Conservation (phyloP, 2,797 vertebrate species). For the Sebastes variabilis region DNA sequence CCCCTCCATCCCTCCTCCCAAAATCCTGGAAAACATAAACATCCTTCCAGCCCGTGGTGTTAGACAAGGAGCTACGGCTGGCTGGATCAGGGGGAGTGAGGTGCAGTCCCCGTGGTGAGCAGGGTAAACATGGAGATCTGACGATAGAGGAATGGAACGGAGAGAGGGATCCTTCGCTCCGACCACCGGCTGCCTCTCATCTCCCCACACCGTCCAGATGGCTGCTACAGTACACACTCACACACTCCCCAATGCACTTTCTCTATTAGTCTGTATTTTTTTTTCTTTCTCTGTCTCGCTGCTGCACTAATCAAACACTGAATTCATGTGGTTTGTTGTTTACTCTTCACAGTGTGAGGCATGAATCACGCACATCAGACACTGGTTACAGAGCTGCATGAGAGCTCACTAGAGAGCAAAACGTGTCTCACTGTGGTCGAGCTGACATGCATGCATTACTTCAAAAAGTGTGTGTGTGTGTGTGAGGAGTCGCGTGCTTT, state of each 20-base stretch:
- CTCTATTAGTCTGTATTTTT: constrained; percentile 7
- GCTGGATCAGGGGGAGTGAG: constrained; percentile 41
- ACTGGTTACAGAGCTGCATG: constrained; percentile 15
- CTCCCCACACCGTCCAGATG: constrained; percentile 63
- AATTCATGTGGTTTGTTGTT: constrained; percentile 59
- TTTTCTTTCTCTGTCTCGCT: constrained; percentile 10
- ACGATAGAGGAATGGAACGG: constrained; percentile 61
- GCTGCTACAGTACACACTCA: constrained; percentile 29
- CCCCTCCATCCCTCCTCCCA: background rate
- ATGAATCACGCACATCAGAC: constrained; percentile 47
- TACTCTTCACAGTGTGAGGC: constrained; percentile 35
- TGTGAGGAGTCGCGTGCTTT: background rate
- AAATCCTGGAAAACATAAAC: constrained; percentile 64
- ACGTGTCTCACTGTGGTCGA: constrained; percentile 4
- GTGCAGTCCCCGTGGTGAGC: constrained; percentile 52
- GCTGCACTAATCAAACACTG: constrained; percentile 54
- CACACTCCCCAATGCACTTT: background rate
- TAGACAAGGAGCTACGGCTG: constrained; percentile 3
- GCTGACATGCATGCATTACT: constrained; percentile 12
- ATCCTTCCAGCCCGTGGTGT: constrained; percentile 46
- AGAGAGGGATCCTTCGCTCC: constrained; percentile 51
- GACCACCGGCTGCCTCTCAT: constrained; percentile 55
- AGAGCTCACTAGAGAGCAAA: constrained; percentile 17
- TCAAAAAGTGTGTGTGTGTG: background rate
- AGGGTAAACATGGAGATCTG: constrained; percentile 71